Evolutionary conservation across 2,888 invertebrate species (phyloP), one percentile per base, ranked within the genome.

Genomic region (Chesias legatella): DNA sequence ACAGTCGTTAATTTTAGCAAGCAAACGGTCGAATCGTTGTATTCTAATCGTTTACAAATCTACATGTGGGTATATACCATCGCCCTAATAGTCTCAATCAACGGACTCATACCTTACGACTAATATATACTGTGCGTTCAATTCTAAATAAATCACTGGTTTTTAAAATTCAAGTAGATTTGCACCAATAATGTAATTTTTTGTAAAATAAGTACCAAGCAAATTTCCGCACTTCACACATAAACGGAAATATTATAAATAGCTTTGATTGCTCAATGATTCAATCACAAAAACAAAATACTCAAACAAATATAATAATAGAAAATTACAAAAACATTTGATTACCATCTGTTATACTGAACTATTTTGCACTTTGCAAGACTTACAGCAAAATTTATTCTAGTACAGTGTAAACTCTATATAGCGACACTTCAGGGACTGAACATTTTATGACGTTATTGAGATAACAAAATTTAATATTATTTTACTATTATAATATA

Each of bases 1-100:
- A n/a, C n/a, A 72, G 67, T 73, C 73, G 65, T 73, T 69, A 39
- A 51, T 31, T 55, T 61, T 51, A 73, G 77, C 79, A 79, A 77
- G 79, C 73, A 72, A 53, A 17, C 53, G 49, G 49, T 58, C 33
- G 46, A 58, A 58, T 76, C 61, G 65, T 74, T 72, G 67, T 75
- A 58, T 56, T 53, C 30, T 65, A 55, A 10, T 33, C 20, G 46
- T 40, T 17, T 17, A 17, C 13, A 17, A 17, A 26, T 20, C 7
- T 29, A 33, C 26, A 10, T n/a, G n/a, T n/a, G n/a, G n/a, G n/a
- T n/a, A n/a, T n/a, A 26, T 10, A 8, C 11, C 9, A 26, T 56
- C 47, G 51, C 5, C 13, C 13, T 3, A 2, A 17, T 2, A 2
- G 13, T 17, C 2, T 17, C 13, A 3, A 3, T 17, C 13, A 17